These are phyloP conservation scores for Clarias fuscus DNA, from an alignment of 2,797 vertebrate genomes.

Conservation along the genomic window DNA sequence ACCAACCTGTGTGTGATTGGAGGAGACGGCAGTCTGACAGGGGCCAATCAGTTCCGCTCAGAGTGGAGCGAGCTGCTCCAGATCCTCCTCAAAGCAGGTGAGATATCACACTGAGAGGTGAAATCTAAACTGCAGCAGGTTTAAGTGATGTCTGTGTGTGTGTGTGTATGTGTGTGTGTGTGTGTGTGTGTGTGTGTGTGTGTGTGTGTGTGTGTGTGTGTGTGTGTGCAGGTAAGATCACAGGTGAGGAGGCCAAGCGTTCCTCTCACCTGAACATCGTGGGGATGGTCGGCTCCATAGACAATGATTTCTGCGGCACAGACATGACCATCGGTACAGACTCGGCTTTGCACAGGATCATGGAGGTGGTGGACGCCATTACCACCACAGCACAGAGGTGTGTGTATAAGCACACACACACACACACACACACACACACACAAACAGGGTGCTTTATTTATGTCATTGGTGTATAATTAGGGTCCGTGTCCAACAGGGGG, in stretches of 20 bases:
- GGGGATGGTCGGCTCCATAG: constrained; percentile 92
- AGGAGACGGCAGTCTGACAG: constrained; percentile 92
- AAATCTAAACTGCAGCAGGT: not conserved
- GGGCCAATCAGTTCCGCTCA: constrained; percentile 86
- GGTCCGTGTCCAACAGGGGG: too few species aligned
- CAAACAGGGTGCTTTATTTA: not conserved
- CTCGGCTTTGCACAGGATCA: constrained; percentile 93
- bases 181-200: not conserved
- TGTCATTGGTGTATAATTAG: too few species aligned
- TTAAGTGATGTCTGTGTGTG: not conserved
- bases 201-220: not conserved
- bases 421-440: not conserved
- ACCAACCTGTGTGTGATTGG: constrained; percentile 96
- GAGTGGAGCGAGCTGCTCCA: constrained; percentile 85
- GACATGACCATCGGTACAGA: constrained; percentile 95
- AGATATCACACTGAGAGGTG: not conserved
- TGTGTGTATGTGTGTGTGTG: not conserved
- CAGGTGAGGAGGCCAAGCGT: constrained; percentile 73
- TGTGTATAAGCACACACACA: not conserved
- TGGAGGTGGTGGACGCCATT: constrained; percentile 93
- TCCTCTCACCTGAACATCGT: constrained; percentile 88
- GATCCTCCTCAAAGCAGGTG: constrained; percentile 82
- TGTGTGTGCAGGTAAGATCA: constrained; percentile 78
- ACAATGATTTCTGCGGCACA: constrained; percentile 93
- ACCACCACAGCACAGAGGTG: constrained; percentile 95